Evolutionary conservation across 2,113 vertebrate genomes (phyloP), one percentile per base, ranked within the genome.

Genomic region (Brachirus orientalis): DNA sequence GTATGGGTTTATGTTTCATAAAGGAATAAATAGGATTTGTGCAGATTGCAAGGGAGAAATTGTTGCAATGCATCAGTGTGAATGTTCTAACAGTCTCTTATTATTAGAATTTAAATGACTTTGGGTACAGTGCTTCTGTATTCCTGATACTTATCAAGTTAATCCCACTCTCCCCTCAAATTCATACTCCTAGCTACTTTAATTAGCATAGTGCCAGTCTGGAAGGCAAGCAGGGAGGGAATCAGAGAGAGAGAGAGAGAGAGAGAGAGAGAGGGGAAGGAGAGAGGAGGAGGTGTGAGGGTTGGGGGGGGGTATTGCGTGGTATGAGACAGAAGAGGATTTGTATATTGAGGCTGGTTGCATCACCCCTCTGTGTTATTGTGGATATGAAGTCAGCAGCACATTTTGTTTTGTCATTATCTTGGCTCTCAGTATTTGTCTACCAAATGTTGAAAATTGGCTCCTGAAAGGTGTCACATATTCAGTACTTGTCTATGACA

Each of bases 91-190:
- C 93, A 93, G 79, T 91, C 92, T 92, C 85, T 90, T 92, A 91
- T 93, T 93, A 93, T 93, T 93, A 90, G 85, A 92, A 93, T 92
- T 92, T 89, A 93, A 93, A 93, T 92, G 90, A 92, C 87, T 91
- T 90, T 88, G 87, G 87, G 91, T 92, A 92, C 90, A 91, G 88
- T 90, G 79, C 84, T 90, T 92, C 90, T 92, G 89, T 93, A 89
- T 87, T 91, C 73, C 87, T 90, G 92, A 93, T 94, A 88, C 89
- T 94, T 93, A 94, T 94, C 92, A 79, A 84, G 75, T 82, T 94
- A 94, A 94, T 94, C 92, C 93, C 86, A 89, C 89, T 89, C 90
- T 91, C 83, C 89, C 88, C 91, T 90, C 83, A 91, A 80, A 90
- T 90, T 92, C 89, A 68, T 82, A 91, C 91, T 92, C 87, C 87